Base-by-base conservation (phyloP, 1,140 invertebrate genomes). In the Microvelia longipes region DNA sequence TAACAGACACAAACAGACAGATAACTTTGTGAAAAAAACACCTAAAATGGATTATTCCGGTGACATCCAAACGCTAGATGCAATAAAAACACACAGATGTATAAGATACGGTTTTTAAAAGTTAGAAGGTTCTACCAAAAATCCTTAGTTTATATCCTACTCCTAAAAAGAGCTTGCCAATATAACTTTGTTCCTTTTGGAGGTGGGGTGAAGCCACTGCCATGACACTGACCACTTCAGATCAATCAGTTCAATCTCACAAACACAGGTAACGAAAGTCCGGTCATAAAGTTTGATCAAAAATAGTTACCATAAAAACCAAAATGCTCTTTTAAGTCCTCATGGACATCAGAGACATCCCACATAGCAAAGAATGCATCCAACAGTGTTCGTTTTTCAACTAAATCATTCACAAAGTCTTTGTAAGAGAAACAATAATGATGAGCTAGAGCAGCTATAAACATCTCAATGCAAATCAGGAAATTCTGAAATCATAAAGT, bases 381-480 rank as follows among this genome's bases (percentile, higher is more conserved):
- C 78, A 85, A 87, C 77, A 84, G 85, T 2, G 83, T 80, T 62
- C 83, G 81, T 69, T 73, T 79, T 71, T 82, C 80, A 1, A 79
- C 77, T 61, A 80, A 74, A 78, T 80, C 82, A 67, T 68, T 79
- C 75, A 69, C 67, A 78, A 90, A 98, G 14, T 92, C 90, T 78
- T 90, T 88, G 79, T 96, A 90, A 28, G 93, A 93, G 78, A 98
- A 98, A 73, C 92, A 93, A 79, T 92, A 97, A 77, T 95, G 92
- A 82, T 98, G 95, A 1, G 93, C 94, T 15, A 97, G 86, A 0
- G 94, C 92, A 13, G 95, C 95, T 73, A 98, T 78, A 77, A 97
- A 96, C 95, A 98, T 98, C 82, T 98, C 95, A 75, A 98, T 94
- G 76, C 95, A 98, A 70, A 98, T 95, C 66, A 95, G 81, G 79